Percentiles rank a stretch among this genome's conserved stretches.
Evolutionary conservation across 2,113 vertebrate genomes (phyloP).

Genomic region (Oryzias melastigma): DNA sequence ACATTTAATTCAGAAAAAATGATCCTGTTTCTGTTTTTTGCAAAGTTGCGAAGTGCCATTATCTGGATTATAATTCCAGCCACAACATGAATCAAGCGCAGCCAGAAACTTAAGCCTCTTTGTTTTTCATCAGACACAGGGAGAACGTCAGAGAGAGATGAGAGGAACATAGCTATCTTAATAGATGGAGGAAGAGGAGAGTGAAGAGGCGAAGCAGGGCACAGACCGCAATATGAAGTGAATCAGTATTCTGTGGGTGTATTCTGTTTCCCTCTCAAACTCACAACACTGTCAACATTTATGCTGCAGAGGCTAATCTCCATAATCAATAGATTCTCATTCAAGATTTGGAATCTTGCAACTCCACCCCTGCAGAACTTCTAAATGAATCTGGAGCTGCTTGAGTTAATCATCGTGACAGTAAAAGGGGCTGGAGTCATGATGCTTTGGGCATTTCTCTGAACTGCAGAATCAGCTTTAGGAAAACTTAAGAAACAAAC

Average conservation of each 20-base stretch:
- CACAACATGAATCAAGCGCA: constrained; percentile 38
- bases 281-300: constrained; percentile 18
- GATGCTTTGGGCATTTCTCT: constrained; percentile 5
- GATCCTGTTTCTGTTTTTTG: constrained; percentile 23
- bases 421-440: background rate
- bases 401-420: constrained; percentile 15
- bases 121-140: constrained; percentile 13
- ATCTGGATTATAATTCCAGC: constrained; percentile 38
- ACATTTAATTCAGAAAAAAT: constrained; percentile 19
- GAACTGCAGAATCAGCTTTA: too few relatives aligned
- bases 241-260: constrained; percentile 29
- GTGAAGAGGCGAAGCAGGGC: constrained; percentile 4
- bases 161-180: constrained; percentile 25
- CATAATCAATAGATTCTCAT: constrained; percentile 58
- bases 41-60: constrained; percentile 17
- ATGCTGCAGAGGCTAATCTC: constrained; percentile 23
- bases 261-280: constrained; percentile 8
- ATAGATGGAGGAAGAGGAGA: constrained; percentile 20
- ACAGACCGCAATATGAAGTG: constrained; percentile 2
- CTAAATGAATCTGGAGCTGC: constrained; percentile 7
- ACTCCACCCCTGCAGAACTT: constrained; percentile 26
- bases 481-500: too few relatives aligned
- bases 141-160: constrained; percentile 8
- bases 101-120: constrained; percentile 10
- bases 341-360: constrained; percentile 25